phyloP scores from a whole-genome alignment of 1,140 invertebrate genomes.

The Drosophila ohnishii region DNA sequence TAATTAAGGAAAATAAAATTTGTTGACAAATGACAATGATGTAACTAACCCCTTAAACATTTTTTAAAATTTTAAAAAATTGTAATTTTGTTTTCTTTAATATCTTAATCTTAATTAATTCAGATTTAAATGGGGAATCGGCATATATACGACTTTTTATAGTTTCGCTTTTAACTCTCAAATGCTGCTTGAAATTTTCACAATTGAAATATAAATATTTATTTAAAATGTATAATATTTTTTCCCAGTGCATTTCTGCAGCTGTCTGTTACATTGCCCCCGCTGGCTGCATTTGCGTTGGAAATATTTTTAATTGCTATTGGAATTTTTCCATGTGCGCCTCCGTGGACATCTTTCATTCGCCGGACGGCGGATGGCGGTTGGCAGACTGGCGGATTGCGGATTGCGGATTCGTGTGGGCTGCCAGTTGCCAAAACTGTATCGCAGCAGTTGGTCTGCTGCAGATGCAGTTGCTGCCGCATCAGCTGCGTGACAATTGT shows the following conservation, averaged over 20 bases:
- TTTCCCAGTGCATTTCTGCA: conserved; percentile 35
- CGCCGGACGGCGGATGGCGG: conserved; percentile 27
- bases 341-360: conserved; percentile 75
- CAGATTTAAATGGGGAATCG: too few species aligned
- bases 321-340: conserved; percentile 73
- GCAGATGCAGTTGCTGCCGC: conserved; percentile 47
- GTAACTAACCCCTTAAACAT: too few species aligned
- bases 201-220: too few species aligned
- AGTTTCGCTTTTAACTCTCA: too few species aligned
- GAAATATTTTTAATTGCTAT: conserved; percentile 82
- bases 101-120: too few species aligned
- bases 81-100: too few species aligned
- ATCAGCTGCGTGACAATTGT: conserved; percentile 43
- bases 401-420: conserved; percentile 58
- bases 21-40: too few species aligned
- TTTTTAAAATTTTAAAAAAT: too few species aligned
- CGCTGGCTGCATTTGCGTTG: conserved; percentile 71
- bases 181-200: too few species aligned
- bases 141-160: too few species aligned
- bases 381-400: conserved; percentile 1
- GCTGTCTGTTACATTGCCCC: conserved; percentile 31
- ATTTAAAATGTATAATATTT: background rate
- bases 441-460: conserved; percentile 50
- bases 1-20: too few species aligned
- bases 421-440: conserved; percentile 65